Evolutionary conservation across 2,888 invertebrate genomes (phyloP), one percentile per base, ranked within the genome.

Genomic region (Leptopterna dolabrata): DNA sequence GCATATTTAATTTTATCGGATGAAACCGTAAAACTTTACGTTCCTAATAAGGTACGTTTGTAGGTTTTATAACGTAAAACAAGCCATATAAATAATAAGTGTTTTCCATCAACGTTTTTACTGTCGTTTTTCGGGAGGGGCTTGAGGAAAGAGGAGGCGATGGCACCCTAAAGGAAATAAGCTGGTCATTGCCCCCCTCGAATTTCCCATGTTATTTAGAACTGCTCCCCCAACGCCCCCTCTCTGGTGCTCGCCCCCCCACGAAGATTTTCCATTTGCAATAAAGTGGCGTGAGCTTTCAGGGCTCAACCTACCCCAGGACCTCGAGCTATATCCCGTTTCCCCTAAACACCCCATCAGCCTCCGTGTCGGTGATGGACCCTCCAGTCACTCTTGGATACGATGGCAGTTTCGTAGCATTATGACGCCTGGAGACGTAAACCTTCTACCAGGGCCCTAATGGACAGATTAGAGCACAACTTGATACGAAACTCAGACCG

Each of bases 261-360:
- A 71, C 63, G 63, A 70, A 87, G 86, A 76, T 88, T 88, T 88
- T 88, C 88, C 88, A 88, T 88, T 88, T 88, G 88, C 88, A 88
- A 87, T 88, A 88, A 88, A 88, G 86, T 87, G 86, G 43, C 80
- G 30, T 51, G 51, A 30, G 55, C 51, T 81, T 16, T 55, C 55
- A 19, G 14, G 24, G 30, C 81, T 47, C 55, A 45, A 43, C 16
- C 80, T 51, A 6, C 43, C 43, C 43, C 43, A 41, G 11, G 1
- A 9, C 36, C 43, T 13, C 43, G 14, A 19, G 13, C 76, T 19
- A 9, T 63, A 63, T 63, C 63, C 51, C 63, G 63, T 51, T 63
- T 63, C 78, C 45, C 45, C 45, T 45, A 78, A 78, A 45, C 45
- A 45, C 78, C 45, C 45, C 45, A 24, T 45, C 45, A 19, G 45